These are phyloP conservation scores for Meteorus sp. DNA, from an alignment of 1,140 invertebrate species.

Conservation along the genomic window DNA sequence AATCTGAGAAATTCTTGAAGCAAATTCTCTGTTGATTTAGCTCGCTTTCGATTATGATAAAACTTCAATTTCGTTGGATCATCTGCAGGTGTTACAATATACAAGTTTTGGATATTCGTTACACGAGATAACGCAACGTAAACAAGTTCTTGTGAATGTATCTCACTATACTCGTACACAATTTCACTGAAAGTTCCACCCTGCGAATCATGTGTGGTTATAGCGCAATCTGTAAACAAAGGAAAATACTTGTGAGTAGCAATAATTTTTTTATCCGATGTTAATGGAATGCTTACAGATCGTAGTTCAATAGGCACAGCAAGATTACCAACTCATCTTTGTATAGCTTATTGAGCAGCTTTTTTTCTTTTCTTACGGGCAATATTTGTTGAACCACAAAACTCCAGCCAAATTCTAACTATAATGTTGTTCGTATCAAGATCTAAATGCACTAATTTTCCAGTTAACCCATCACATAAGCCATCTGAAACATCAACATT, in stretches of 20 bases:
- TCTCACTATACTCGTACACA: conserved; percentile 34
- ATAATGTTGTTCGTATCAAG: conserved; percentile 11
- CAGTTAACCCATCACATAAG: conserved; percentile 30
- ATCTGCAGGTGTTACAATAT: conserved; percentile 27
- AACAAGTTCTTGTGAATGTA: conserved; percentile 26
- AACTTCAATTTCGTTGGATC: conserved; percentile 9
- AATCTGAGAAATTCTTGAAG: conserved; percentile 22
- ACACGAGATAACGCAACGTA: conserved; percentile 28
- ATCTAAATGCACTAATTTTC: conserved; percentile 25
- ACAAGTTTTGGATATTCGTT: conserved; percentile 31
- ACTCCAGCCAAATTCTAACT: conserved; percentile 26
- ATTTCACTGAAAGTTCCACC: conserved; percentile 37
- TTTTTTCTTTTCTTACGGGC: conserved; percentile 19
- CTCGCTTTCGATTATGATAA: conserved; percentile 5
- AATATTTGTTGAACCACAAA: conserved; percentile 16
- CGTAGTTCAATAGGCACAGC: conserved; percentile 32
- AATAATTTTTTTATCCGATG: conserved; percentile 33
- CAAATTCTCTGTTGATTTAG: conserved; percentile 5
- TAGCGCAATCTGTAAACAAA: conserved; percentile 31
- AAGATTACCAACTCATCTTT: conserved; percentile 18
- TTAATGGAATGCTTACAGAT: conserved; percentile 36
- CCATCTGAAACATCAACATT: conserved; percentile 32
- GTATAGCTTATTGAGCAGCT: conserved; percentile 15
- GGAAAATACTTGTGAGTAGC: conserved; percentile 38
- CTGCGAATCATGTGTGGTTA: conserved; percentile 34